phyloP scores from a whole-genome alignment of 2,888 invertebrate genomes.

The Scaptomyza cyrtandrae region DNA sequence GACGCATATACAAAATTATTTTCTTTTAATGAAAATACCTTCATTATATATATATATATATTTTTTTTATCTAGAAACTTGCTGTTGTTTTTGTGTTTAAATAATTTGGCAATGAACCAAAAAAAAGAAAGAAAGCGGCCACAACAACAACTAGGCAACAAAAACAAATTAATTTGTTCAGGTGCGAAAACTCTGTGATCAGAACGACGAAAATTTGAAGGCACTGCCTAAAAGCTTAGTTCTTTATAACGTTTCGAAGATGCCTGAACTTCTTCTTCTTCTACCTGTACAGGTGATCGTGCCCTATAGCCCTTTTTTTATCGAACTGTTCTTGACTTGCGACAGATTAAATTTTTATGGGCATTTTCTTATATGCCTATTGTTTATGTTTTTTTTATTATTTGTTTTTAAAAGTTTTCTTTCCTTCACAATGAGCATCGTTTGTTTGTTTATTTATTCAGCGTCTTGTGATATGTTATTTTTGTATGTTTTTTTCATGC shows the following conservation, averaged over 20 bases:
- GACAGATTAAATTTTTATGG: conserved; percentile 5
- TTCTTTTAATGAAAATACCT: conserved; percentile 32
- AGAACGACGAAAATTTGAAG: conserved; percentile 37
- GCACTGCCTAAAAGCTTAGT: not conserved
- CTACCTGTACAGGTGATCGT: conserved; percentile 17
- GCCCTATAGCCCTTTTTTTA: conserved; percentile 12
- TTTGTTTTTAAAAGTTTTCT: conserved; percentile 8
- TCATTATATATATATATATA: not conserved
- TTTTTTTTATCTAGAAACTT: conserved; percentile 13
- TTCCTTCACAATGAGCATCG: conserved; percentile 20
- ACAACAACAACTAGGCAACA: conserved; percentile 24
- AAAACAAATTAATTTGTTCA: conserved; percentile 65
- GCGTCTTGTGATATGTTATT: conserved; percentile 12
- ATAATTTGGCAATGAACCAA: conserved; percentile 77
- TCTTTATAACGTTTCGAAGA: not conserved
- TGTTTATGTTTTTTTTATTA: conserved; percentile 8
- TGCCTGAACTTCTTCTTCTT: not conserved
- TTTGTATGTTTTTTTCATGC: conserved; percentile 7
- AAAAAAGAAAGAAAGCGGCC: conserved; percentile 48
- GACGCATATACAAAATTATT: conserved; percentile 60
- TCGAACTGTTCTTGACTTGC: not conserved
- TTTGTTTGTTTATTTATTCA: conserved; percentile 47
- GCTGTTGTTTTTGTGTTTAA: conserved; percentile 31
- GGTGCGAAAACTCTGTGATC: conserved; percentile 80
- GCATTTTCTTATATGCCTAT: conserved; percentile 9